Evolutionary conservation across 53 echinoderm and acorn worm genomes (phyloP).

Genomic region (Antedon mediterranea): DNA sequence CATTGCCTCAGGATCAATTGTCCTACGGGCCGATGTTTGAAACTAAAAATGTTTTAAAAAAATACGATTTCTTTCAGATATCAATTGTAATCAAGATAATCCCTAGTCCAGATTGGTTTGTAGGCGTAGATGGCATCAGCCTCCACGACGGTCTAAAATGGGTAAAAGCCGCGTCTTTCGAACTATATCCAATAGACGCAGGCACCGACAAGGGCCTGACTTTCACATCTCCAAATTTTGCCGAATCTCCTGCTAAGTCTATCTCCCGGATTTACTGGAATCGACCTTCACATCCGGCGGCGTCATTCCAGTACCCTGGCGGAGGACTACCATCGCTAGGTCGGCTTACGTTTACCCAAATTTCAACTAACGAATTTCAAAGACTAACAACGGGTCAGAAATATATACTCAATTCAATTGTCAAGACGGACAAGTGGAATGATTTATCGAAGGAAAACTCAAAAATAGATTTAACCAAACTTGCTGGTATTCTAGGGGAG

Average conservation of each 20-base stretch:
- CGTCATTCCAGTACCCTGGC: constrained; percentile 60
- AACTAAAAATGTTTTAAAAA: not conserved
- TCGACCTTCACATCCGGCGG: constrained; percentile 47
- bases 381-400: constrained; percentile 21
- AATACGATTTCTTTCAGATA: constrained; percentile 27
- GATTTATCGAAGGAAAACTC: not conserved
- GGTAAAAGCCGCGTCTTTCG: constrained; percentile 26
- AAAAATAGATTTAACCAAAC: not conserved
- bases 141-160: constrained; percentile 44
- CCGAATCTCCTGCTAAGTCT: constrained; percentile 24
- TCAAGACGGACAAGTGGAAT: not conserved
- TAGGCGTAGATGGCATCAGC: constrained; percentile 42
- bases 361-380: not conserved
- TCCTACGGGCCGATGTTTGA: not conserved
- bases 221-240: constrained; percentile 69
- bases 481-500: not conserved
- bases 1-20: not conserved
- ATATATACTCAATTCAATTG: constrained; percentile 3
- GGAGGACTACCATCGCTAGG: constrained; percentile 45
- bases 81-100: constrained; percentile 50
- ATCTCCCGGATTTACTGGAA: constrained; percentile 47
- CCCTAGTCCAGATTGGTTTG: constrained; percentile 92
- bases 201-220: constrained; percentile 78
- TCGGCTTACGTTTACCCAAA: constrained; percentile 37
- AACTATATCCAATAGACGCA: constrained; percentile 63